A percentile compares a stretch with the other conserved stretches of the same genome.
These are phyloP conservation scores for Prinia subflava DNA, from an alignment of 2,113 vertebrate species.

Conservation along the genomic window DNA sequence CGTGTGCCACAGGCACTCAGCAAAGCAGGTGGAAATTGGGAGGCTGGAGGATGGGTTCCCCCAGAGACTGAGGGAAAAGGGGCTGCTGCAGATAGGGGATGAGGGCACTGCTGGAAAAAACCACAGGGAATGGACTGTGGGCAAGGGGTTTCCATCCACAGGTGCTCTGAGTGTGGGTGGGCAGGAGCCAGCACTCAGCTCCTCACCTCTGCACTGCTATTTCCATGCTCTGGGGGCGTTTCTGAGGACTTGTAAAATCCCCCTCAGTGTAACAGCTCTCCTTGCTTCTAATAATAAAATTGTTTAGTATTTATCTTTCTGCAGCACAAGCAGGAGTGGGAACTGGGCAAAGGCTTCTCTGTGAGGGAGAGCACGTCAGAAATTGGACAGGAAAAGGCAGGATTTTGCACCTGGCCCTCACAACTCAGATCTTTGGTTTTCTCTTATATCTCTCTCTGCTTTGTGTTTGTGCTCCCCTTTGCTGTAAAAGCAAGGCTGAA, in stretches of 20 bases:
- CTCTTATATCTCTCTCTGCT: neutral
- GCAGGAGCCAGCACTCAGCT: neutral
- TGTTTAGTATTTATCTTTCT: neutral
- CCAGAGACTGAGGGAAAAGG: neutral
- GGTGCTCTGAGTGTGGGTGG: neutral
- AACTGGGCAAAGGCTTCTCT: neutral
- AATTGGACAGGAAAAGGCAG: neutral
- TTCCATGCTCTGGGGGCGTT: neutral
- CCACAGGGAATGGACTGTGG: accelerated
- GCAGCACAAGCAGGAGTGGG: neutral
- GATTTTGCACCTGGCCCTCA: neutral
- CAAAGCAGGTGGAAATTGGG: neutral
- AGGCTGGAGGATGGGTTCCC: neutral
- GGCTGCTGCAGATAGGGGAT: neutral
- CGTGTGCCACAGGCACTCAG: accelerated
- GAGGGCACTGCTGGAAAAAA: neutral
- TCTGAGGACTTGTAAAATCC: neutral
- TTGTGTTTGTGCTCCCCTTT: neutral
- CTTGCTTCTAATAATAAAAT: neutral
- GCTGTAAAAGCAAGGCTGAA: neutral
- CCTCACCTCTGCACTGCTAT: neutral
- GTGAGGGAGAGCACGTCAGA: accelerated
- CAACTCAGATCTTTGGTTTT: accelerated
- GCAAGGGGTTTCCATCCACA: neutral
- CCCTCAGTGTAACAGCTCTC: neutral